Evolutionary conservation across 1,140 invertebrate species (phyloP).

Genomic region (Amyelois transitella): DNA sequence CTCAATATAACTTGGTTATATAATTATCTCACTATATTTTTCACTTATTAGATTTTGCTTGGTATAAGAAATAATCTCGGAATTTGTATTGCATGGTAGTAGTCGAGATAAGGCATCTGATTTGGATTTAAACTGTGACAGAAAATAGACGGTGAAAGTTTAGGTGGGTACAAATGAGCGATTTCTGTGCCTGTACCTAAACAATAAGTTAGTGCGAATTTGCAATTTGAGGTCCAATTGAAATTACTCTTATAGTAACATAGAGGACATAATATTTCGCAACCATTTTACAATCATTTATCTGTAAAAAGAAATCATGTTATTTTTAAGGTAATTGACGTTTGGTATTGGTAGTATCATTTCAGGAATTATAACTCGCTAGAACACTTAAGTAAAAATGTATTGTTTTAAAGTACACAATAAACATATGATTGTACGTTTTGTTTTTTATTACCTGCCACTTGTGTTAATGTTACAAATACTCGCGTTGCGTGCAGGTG

Average conservation of each 20-base stretch:
- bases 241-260: slow-evolving; percentile 55
- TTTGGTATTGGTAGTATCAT: slow-evolving; percentile 64
- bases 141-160: neutral
- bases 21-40: neutral
- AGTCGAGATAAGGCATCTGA: neutral
- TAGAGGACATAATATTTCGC: slow-evolving; percentile 44
- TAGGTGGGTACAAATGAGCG: slow-evolving; percentile 5
- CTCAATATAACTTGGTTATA: neutral
- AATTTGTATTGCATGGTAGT: neutral
- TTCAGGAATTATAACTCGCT: slow-evolving; percentile 70
- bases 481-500: slow-evolving; percentile 35
- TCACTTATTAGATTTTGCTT: neutral
- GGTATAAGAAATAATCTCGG: neutral
- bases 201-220: slow-evolving; percentile 60
- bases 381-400: slow-evolving; percentile 67
- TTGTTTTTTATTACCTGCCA: slow-evolving; percentile 23
- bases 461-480: neutral
- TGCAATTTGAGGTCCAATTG: slow-evolving; percentile 70
- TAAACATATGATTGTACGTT: slow-evolving; percentile 53
- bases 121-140: neutral
- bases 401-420: slow-evolving; percentile 67
- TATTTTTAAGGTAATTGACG: slow-evolving; percentile 61
- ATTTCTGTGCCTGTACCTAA: slow-evolving; percentile 31
- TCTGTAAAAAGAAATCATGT: slow-evolving; percentile 68
- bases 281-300: slow-evolving; percentile 52